Evolutionary conservation across 2,113 vertebrate genomes (phyloP).

Genomic region (Vombatus ursinus): DNA sequence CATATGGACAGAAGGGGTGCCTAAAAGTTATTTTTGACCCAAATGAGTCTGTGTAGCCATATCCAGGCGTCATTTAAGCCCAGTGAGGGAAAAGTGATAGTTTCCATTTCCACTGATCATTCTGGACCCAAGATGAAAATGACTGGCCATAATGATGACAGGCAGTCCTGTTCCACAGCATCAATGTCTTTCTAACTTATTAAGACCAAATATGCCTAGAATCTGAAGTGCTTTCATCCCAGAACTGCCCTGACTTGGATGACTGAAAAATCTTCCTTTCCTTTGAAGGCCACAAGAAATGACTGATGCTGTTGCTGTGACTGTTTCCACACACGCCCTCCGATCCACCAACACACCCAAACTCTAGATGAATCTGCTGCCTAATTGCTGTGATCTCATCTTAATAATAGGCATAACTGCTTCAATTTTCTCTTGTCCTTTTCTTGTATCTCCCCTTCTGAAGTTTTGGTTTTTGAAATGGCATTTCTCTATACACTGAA

Average conservation of each 20-base stretch:
- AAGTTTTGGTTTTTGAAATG: conserved; percentile 73
- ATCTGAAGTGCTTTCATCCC: conserved; percentile 53
- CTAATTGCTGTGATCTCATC: conserved; percentile 74
- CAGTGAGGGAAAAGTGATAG: not conserved
- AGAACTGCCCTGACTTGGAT: conserved; percentile 42
- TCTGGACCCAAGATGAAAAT: not conserved
- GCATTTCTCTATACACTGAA: conserved; percentile 76
- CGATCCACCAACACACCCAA: conserved; percentile 59
- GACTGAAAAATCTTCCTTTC: conserved; percentile 46
- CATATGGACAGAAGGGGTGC: not conserved
- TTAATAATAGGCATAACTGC: conserved; percentile 73
- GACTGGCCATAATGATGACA: not conserved
- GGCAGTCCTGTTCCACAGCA: not conserved
- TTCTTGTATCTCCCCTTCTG: conserved; percentile 66
- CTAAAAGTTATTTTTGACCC: not conserved
- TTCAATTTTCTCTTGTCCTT: conserved; percentile 66
- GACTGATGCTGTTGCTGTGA: conserved; percentile 60
- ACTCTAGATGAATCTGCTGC: conserved; percentile 60
- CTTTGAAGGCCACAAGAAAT: conserved; percentile 53
- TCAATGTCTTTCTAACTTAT: conserved; percentile 47
- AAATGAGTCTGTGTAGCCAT: not conserved
- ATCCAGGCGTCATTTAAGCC: not conserved
- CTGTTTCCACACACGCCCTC: conserved; percentile 54
- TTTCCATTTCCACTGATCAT: not conserved
- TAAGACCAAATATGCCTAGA: conserved; percentile 1